A percentile compares a stretch with the other conserved stretches of the same genome.
Evolutionary conservation across 2,113 vertebrate species (phyloP).

Genomic region (Barbus barbus): DNA sequence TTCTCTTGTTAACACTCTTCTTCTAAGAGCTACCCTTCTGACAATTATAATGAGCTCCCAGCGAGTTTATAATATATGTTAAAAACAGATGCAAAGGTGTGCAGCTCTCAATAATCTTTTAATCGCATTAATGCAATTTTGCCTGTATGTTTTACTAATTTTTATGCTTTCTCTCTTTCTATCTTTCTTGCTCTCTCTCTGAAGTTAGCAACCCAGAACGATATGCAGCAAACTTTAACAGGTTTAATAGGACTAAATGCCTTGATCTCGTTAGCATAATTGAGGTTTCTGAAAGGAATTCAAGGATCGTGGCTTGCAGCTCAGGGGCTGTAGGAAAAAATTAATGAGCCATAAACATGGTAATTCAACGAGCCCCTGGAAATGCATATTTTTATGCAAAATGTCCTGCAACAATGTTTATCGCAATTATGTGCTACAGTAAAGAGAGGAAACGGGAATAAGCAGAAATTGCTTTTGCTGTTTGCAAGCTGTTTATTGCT

Average conservation of each 20-base stretch:
- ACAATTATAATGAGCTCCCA: neutral
- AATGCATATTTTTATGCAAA: slow-evolving; percentile 39
- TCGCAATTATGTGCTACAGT: slow-evolving; percentile 5
- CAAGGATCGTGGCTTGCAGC: slow-evolving; percentile 35
- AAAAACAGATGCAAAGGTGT: slow-evolving; percentile 19
- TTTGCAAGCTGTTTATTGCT: slow-evolving; percentile 31
- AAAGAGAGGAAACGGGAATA: neutral
- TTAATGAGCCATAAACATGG: slow-evolving; percentile 44
- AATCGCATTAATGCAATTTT: slow-evolving; percentile 43
- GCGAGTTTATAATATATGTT: slow-evolving; percentile 5
- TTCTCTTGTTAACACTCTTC: slow-evolving; percentile 4
- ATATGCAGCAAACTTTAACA: slow-evolving; percentile 46
- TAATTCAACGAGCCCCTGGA: slow-evolving; percentile 12
- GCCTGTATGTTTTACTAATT: neutral
- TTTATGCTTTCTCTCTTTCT: neutral
- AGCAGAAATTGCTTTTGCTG: slow-evolving; percentile 9
- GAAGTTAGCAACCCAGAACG: slow-evolving; percentile 6
- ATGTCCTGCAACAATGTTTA: slow-evolving; percentile 28
- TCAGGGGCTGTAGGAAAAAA: slow-evolving; percentile 33
- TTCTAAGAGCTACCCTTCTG: neutral
- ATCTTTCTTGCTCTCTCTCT: neutral
- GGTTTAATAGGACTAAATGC: slow-evolving; percentile 44
- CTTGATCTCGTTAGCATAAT: slow-evolving; percentile 56
- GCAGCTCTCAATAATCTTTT: slow-evolving; percentile 43
- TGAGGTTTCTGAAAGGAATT: slow-evolving; percentile 49